Evolutionary conservation across 1,140 invertebrate species (phyloP).

Genomic region (Zaprionus capensis): DNA sequence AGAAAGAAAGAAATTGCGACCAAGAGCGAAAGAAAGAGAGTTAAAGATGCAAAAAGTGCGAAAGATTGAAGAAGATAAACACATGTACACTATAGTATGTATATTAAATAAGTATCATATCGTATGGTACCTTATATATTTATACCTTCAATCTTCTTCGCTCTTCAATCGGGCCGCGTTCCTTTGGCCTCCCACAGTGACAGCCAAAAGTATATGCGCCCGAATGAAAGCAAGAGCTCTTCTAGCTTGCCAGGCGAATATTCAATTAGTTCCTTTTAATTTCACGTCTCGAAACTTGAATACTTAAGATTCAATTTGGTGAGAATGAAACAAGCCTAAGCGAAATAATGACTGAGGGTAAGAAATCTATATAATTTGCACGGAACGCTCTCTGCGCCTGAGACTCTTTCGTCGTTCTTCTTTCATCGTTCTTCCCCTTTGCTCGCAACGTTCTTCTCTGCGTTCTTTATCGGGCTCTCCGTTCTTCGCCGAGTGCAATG

Average conservation of each 20-base stretch:
- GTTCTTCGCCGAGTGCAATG: conserved; percentile 22
- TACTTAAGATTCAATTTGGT: conserved; percentile 9
- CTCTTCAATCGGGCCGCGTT: neutral
- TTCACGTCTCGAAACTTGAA: neutral
- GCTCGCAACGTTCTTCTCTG: neutral
- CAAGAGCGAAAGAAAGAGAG: no score
- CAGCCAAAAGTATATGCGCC: neutral
- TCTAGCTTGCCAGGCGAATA: neutral
- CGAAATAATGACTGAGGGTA: neutral
- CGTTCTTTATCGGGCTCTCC: neutral
- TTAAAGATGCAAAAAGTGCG: no score
- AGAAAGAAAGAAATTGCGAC: no score
- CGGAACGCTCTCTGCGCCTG: neutral
- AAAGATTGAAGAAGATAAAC: no score
- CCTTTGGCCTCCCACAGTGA: neutral
- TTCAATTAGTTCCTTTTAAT: conserved; percentile 10
- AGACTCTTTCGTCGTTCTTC: neutral
- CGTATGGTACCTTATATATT: no score
- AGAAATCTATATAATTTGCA: conserved; percentile 1
- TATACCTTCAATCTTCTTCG: no score
- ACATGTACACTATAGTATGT: no score
- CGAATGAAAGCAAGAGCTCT: neutral
- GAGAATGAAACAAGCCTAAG: neutral
- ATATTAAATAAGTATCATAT: no score
- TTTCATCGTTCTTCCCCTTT: neutral